These are phyloP conservation scores for Alouatta palliata DNA, from an alignment of 2,113 vertebrate genomes.

Conservation along the genomic window DNA sequence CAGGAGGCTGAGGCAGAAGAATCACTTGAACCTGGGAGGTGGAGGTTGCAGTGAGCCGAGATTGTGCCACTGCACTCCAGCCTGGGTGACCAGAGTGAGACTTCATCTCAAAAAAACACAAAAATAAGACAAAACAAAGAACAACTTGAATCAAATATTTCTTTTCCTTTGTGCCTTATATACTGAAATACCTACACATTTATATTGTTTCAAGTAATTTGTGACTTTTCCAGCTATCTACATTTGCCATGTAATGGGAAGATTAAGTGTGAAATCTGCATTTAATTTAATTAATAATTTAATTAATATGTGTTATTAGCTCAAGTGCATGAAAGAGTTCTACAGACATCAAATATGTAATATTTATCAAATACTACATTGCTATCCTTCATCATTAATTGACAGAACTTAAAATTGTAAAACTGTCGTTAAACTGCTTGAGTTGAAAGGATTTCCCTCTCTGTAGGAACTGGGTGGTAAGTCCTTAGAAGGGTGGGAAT, in stretches of 20 bases:
- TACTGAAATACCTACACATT: background rate
- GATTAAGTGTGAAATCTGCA: background rate
- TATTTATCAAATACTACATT: background rate
- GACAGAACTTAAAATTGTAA: slow-evolving; percentile 2
- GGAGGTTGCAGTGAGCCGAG: too few species aligned
- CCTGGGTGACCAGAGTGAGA: too few species aligned
- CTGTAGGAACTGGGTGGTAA: background rate
- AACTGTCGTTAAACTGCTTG: background rate
- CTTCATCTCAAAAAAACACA: too few species aligned
- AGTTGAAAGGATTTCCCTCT: background rate
- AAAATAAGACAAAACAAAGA: background rate
- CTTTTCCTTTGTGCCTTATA: background rate
- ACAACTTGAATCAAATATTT: slow-evolving; percentile 10
- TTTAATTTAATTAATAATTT: slow-evolving; percentile 55
- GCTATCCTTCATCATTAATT: background rate
- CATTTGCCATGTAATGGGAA: background rate
- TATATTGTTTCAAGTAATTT: slow-evolving; percentile 2
- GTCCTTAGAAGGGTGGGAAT: background rate
- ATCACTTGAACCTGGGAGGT: too few species aligned
- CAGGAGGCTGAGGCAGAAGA: too few species aligned
- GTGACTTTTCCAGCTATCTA: background rate
- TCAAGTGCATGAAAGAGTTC: background rate
- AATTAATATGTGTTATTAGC: slow-evolving; percentile 35
- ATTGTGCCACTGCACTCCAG: too few species aligned
- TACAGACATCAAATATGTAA: background rate